Evolutionary conservation across 2,113 vertebrate species (phyloP).

Genomic region (Pantherophis guttatus): DNA sequence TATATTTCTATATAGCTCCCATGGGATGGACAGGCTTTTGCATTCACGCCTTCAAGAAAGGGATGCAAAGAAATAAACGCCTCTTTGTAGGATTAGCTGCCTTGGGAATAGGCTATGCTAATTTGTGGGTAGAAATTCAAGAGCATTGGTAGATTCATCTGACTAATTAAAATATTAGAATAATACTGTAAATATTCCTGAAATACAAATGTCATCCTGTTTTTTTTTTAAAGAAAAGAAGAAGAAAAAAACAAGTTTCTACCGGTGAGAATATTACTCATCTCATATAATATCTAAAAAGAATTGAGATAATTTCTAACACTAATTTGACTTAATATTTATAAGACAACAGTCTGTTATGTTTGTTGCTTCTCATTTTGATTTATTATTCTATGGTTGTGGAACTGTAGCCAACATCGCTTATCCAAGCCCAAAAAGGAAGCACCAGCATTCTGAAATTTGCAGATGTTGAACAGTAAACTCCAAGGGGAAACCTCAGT

Average conservation of each 20-base stretch:
- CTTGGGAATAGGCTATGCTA: conserved; percentile 14
- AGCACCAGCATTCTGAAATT: not conserved
- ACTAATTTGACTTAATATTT: not conserved
- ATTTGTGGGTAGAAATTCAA: conserved; percentile 26
- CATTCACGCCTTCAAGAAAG: not conserved
- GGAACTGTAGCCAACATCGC: not conserved
- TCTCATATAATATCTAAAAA: not conserved
- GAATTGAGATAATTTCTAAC: not conserved
- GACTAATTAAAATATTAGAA: not conserved
- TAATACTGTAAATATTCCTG: not conserved
- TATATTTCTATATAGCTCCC: not conserved
- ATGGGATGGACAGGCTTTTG: not conserved
- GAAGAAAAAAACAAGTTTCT: not conserved
- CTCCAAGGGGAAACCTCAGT: not conserved
- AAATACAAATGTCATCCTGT: not conserved
- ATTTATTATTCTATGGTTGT: not conserved
- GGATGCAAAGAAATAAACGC: not conserved
- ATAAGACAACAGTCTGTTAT: not conserved
- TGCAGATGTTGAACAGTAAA: not conserved
- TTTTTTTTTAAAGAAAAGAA: not conserved
- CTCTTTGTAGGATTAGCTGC: not conserved
- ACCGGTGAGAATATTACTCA: not conserved
- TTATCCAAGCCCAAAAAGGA: not conserved
- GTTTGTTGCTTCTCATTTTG: not conserved
- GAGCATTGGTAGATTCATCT: not conserved